Percentiles rank a stretch among this genome's conserved stretches.
These are phyloP conservation scores for Rhingia campestris DNA, from an alignment of 2,888 invertebrate species.

Conservation along the genomic window DNA sequence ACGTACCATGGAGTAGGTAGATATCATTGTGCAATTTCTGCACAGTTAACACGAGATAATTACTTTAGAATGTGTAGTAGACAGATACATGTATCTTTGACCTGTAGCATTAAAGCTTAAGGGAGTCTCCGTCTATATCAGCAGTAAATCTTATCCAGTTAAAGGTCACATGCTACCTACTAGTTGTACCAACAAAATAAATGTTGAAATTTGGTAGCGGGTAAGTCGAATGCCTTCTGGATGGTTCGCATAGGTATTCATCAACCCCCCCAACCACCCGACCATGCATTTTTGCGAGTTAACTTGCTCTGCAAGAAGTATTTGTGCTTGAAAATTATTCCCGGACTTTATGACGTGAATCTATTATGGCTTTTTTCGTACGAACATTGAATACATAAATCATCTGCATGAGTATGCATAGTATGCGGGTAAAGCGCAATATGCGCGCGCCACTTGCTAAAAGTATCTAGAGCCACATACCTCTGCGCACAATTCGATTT, in stretches of 20 bases:
- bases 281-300: neutral
- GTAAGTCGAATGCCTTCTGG: constrained; percentile 31
- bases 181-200: neutral
- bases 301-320: constrained; percentile 41
- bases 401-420: constrained; percentile 10
- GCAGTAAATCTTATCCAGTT: neutral
- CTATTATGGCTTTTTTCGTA: constrained; percentile 40
- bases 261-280: neutral
- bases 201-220: constrained; percentile 19
- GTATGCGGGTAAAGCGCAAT: neutral
- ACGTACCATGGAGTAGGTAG: neutral
- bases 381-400: constrained; percentile 47
- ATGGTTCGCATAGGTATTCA: neutral
- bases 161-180: constrained; percentile 33
- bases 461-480: constrained; percentile 61
- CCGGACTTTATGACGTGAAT: constrained; percentile 70
- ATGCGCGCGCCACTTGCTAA: neutral
- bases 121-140: neutral
- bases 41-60: constrained; percentile 25
- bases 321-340: constrained; percentile 42
- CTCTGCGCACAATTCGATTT: constrained; percentile 73
- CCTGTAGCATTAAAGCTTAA: neutral
- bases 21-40: constrained; percentile 18
- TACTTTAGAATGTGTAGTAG: constrained; percentile 9
- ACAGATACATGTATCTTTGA: neutral